These are phyloP conservation scores for Acanthis flammea DNA, from an alignment of 2,797 vertebrate species.

Conservation along the genomic window DNA sequence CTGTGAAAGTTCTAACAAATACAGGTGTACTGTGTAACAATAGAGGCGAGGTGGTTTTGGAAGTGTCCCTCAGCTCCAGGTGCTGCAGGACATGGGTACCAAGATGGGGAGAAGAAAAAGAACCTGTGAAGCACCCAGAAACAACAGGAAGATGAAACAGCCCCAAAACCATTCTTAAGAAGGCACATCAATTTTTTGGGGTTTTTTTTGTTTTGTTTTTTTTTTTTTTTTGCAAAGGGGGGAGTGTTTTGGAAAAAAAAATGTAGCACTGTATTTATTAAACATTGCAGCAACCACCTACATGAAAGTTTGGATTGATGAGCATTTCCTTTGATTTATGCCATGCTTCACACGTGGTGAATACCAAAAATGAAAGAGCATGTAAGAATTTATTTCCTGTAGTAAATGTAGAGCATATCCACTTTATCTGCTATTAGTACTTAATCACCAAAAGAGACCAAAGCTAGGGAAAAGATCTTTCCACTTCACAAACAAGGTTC, in stretches of 20 bases:
- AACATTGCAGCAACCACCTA: neutral
- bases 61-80: neutral
- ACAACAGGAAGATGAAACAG: neutral
- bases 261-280: neutral
- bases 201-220: no score
- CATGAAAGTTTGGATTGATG: neutral
- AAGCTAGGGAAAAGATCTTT: neutral
- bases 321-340: neutral
- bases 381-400: neutral
- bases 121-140: neutral
- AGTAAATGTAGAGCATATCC: neutral
- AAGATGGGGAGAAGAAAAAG: neutral
- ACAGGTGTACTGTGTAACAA: neutral
- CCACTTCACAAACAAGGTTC: neutral
- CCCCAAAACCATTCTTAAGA: neutral
- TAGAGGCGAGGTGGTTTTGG: neutral
- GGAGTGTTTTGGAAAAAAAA: neutral
- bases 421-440: neutral
- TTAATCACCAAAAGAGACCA: neutral
- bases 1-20: neutral
- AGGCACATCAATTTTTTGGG: neutral
- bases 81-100: neutral
- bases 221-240: neutral
- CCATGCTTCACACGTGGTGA: neutral
- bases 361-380: neutral